Evolutionary conservation across 1,140 invertebrate species (phyloP).

Genomic region (Brachionus asplanchnoidis): DNA sequence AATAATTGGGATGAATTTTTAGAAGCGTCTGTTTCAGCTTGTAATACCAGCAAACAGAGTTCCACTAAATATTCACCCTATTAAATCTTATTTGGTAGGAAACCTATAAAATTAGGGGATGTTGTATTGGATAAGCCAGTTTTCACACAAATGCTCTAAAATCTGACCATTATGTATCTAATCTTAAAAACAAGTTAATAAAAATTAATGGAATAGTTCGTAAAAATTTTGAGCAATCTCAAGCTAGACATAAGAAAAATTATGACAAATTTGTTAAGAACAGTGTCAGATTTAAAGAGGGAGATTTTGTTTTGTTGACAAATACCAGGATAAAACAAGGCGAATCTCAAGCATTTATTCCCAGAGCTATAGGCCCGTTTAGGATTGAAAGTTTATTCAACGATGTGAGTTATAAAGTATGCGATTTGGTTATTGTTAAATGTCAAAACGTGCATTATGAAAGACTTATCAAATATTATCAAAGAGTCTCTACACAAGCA

Average conservation of each 20-base stretch:
- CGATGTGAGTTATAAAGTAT: not conserved
- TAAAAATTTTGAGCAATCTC: not conserved
- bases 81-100: not conserved
- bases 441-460: not conserved
- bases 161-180: not conserved
- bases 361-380: not conserved
- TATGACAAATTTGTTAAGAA: conserved; percentile 2
- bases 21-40: conserved; percentile 20
- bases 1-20: conserved; percentile 28
- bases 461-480: not conserved
- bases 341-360: not conserved
- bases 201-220: not conserved
- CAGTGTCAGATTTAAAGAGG: not conserved
- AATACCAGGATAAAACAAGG: not conserved
- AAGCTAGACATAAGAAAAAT: not conserved
- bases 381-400: not conserved
- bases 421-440: not conserved
- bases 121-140: not conserved
- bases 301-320: not conserved
- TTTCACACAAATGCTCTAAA: not conserved
- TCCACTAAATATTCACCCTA: conserved; percentile 19
- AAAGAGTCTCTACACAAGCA: not conserved
- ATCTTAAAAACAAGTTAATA: not conserved
- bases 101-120: not conserved
- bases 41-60: conserved; percentile 10